Base-by-base conservation (phyloP, 2,888 invertebrate genomes). In the Epiblema foenella region DNA sequence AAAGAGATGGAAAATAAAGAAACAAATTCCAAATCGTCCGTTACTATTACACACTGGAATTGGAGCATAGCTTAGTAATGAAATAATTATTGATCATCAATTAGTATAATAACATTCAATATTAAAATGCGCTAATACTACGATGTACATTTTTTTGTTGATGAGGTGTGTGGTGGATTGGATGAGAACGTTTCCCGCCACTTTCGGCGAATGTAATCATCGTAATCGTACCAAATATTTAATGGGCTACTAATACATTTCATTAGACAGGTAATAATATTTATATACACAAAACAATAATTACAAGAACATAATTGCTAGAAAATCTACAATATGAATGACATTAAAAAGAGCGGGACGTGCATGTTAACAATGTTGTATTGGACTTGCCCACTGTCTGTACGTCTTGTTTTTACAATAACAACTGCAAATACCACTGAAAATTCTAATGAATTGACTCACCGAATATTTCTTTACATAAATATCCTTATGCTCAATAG, bases 401-500 rank as follows among this genome's bases (percentile, higher is more conserved):
- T 79, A 83, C 77, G 81, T 77, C 84, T 81, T 85, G 86, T 89
- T 89, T 87, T 87, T 82, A 81, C 77, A 83, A 81, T 77, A 81
- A 76, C 74, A 75, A 72, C 69, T n/a, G 57, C 77, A 77, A 76
- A 62, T 68, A 66, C 74, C 63, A 72, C 72, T 74, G 57, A 75
- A 75, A 52, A 49, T 66, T 74, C 66, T 17, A 75, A 79, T 78
- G 62, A 75, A 42, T 54, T 71, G 70, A 95, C 96, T 95, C 93
- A 96, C 96, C 94, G 94, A 94, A 94, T 95, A 95, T 94, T 95
- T 95, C 93, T 94, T 94, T 80, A 91, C 85, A 89, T 94, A 94
- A 89, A 94, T 94, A 94, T 95, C 94, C 93, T 94, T 94, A 92
- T 95, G 95, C 94, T 95, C 94, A 86, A 94, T 89, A 81, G 95